Percentiles rank a stretch among this genome's conserved stretches.
phyloP scores from a whole-genome alignment of 1,140 invertebrate species.

The Heliconius congener region DNA sequence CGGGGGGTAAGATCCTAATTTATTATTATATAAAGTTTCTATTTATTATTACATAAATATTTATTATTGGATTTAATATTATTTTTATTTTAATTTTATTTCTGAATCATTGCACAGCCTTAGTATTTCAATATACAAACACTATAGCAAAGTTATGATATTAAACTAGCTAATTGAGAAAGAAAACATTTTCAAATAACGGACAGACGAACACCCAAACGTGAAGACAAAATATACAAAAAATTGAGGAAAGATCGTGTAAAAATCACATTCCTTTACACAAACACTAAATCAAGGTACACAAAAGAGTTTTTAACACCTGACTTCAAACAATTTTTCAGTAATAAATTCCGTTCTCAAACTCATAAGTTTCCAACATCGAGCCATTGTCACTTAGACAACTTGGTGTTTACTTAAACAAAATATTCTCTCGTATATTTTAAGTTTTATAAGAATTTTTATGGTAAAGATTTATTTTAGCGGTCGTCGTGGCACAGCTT shows the following conservation, averaged over 20 bases:
- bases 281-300: conserved; percentile 18
- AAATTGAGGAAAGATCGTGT: neutral
- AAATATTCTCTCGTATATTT: neutral
- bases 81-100: too few relatives aligned
- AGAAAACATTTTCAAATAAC: too few relatives aligned
- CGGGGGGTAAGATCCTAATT: too few relatives aligned
- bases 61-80: too few relatives aligned
- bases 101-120: too few relatives aligned
- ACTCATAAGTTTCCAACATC: conserved; percentile 24
- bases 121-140: too few relatives aligned
- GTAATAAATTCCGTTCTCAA: conserved; percentile 26
- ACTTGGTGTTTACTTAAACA: conserved; percentile 9
- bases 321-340: conserved; percentile 32
- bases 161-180: too few relatives aligned
- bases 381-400: conserved; percentile 37
- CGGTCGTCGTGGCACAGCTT: neutral
- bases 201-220: too few relatives aligned
- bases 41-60: too few relatives aligned
- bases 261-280: neutral
- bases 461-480: conserved; percentile 27
- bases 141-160: too few relatives aligned
- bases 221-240: too few relatives aligned
- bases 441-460: neutral
- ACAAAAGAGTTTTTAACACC: conserved; percentile 20
- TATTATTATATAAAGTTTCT: too few relatives aligned